Conservation (phyloP, 1,140 invertebrate genomes). For the Conopomorpha cramerella region DNA sequence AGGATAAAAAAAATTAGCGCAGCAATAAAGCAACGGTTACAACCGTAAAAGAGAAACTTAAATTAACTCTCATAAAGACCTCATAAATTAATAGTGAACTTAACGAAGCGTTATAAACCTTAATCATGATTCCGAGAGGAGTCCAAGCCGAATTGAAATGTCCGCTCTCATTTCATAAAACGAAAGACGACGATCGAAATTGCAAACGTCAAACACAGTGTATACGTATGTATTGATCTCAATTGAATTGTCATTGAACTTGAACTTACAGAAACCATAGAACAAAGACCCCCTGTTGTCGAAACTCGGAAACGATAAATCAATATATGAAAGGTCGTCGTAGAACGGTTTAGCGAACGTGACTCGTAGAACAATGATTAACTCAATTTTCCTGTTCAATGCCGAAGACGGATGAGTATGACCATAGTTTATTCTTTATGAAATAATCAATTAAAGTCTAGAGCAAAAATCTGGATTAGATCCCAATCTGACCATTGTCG, state of each 20-base stretch:
- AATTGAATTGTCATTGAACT: conserved; percentile 21
- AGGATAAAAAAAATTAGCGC: too few relatives aligned
- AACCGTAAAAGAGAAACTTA: too few relatives aligned
- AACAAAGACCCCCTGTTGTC: too few relatives aligned
- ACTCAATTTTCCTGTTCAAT: conserved; percentile 23
- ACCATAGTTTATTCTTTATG: conserved; percentile 43
- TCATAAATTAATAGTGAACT: too few relatives aligned
- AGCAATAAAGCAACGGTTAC: too few relatives aligned
- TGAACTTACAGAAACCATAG: too few relatives aligned
- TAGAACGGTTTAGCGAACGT: conserved; percentile 11
- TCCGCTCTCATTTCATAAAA: too few relatives aligned
- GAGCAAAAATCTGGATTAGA: conserved; percentile 47
- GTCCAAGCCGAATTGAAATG: too few relatives aligned
- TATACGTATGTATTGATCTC: conserved; percentile 9
- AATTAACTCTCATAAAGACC: too few relatives aligned
- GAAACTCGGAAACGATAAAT: too few relatives aligned
- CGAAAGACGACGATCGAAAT: neutral
- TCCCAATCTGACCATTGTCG: conserved; percentile 40
- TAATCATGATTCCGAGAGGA: too few relatives aligned
- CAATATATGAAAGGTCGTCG: conserved; percentile 8
- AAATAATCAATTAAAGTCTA: conserved; percentile 53
- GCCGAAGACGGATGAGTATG: conserved; percentile 25
- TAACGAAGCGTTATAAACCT: too few relatives aligned
- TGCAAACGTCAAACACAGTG: neutral
- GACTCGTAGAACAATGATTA: conserved; percentile 21